phyloP scores from a whole-genome alignment of 2,888 invertebrate species.

The Latrodectus hesperus region DNA sequence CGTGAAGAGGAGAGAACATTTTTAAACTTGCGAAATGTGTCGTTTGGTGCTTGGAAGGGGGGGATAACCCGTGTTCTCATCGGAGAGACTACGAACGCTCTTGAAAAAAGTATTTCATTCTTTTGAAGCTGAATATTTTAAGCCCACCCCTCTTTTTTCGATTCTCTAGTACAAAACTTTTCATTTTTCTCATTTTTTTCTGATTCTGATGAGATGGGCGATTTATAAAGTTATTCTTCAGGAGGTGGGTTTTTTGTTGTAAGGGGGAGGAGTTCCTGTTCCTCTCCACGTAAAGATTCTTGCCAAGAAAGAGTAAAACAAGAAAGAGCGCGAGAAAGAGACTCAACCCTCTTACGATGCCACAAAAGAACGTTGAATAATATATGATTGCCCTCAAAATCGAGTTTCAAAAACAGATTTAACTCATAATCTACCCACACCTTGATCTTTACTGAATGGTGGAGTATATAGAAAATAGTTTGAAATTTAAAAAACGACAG shows the following conservation, averaged over 20 bases:
- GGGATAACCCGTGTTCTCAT: constrained; percentile 61
- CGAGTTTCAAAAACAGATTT: constrained; percentile 66
- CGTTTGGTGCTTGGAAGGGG: constrained; percentile 32
- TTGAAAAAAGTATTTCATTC: constrained; percentile 52
- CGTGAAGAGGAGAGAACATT: constrained; percentile 31
- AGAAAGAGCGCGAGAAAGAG: constrained; percentile 28
- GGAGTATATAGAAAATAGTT: constrained; percentile 6
- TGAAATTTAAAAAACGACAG: constrained; percentile 22
- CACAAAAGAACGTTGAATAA: constrained; percentile 52
- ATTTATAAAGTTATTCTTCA: constrained; percentile 63
- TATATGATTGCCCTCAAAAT: constrained; percentile 63
- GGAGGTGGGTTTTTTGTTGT: constrained; percentile 43
- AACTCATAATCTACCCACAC: constrained; percentile 14
- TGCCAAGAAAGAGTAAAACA: constrained; percentile 26
- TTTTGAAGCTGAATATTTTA: constrained; percentile 58
- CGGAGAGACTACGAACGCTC: constrained; percentile 55
- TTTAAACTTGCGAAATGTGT: constrained; percentile 69
- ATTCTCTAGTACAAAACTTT: neutral
- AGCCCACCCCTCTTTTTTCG: neutral
- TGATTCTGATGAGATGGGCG: constrained; percentile 60
- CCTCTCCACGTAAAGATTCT: neutral
- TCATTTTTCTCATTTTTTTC: constrained; percentile 33
- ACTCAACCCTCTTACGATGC: constrained; percentile 20
- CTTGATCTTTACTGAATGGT: constrained; percentile 45
- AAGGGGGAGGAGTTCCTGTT: neutral